Conservation (phyloP, 2,888 invertebrate genomes). For the Mellilla xanthometata region DNA sequence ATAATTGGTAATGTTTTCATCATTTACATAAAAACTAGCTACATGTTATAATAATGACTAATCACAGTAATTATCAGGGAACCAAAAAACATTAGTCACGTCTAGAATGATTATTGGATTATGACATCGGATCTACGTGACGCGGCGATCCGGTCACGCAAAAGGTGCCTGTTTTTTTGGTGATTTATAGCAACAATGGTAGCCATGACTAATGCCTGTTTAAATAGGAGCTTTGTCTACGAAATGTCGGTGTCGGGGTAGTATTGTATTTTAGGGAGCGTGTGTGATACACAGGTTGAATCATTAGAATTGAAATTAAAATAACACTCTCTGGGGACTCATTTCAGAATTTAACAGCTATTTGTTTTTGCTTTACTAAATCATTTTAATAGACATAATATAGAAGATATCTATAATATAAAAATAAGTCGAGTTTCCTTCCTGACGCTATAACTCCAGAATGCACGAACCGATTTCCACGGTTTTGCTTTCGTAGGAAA, state of each 20-base stretch:
- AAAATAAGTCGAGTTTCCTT: too few species aligned
- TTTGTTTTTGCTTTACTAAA: too few species aligned
- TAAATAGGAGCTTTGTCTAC: conserved; percentile 55
- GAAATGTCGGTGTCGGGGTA: conserved; percentile 37
- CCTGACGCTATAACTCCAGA: too few species aligned
- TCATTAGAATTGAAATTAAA: not conserved
- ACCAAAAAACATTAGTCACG: conserved; percentile 64
- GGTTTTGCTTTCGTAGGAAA: too few species aligned
- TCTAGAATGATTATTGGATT: conserved; percentile 65
- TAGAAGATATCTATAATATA: too few species aligned
- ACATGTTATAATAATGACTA: too few species aligned
- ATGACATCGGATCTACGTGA: conserved; percentile 72
- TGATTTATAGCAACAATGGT: conserved; percentile 70
- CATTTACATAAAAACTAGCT: not conserved
- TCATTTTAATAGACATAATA: too few species aligned
- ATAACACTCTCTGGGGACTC: not conserved
- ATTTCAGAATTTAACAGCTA: not conserved
- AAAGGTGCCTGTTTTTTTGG: conserved; percentile 68
- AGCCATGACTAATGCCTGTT: conserved; percentile 67
- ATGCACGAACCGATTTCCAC: too few species aligned
- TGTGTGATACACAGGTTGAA: not conserved
- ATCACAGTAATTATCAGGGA: conserved; percentile 54
- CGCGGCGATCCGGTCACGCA: conserved; percentile 40
- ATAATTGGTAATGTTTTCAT: too few species aligned
- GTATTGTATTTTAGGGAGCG: conserved; percentile 34